Base-by-base conservation (phyloP, 2,888 invertebrate genomes). In the Lycocerus yunnanus region DNA sequence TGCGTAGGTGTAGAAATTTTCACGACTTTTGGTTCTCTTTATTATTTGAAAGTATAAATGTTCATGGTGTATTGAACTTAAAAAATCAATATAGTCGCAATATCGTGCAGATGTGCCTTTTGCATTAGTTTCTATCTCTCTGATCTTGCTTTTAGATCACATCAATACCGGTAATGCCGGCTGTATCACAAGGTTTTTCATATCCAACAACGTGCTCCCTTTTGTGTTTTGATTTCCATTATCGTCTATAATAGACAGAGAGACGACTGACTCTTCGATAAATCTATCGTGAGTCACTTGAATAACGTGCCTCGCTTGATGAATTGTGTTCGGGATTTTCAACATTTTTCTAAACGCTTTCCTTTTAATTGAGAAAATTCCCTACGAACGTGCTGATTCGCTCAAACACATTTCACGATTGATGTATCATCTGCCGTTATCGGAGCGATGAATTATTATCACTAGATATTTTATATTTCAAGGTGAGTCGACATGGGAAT, bases 131-230 rank as follows among this genome's bases (percentile, higher is more conserved):
- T 11, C 61, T 63, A 63, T 63, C 61, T 63, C 61, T 63, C 8
- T 16, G 61, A n/a, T 63, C 61, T 20, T 63, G 11, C 18, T 18
- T 18, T 63, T 63, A 15, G 16, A 63, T 15, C 18, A 5, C 61
- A 60, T 69, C 60, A 63, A 69, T 69, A 69, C 69, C 61, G 43
- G 43, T 43, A 61, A 70, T 71, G 66, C 66, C 71, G 58, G 71
- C 58, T 71, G 66, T 66, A 66, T 43, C 14, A 13, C 58, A 58
- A 59, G 15, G 27, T 13, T 65, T 58, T 24, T 18, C 61, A 18
- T 15, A 71, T 70, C 61, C 61, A 59, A 60, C 71, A 18, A 71
- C 71, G 71, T 71, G 71, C 71, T 71, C 71, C 59, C 66, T 58
- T 66, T 59, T 65, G 59, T 59, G 24, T 71, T 71, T 66, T 58